phyloP scores from a whole-genome alignment of 2,797 vertebrate genomes.

The Sciurus carolinensis region DNA sequence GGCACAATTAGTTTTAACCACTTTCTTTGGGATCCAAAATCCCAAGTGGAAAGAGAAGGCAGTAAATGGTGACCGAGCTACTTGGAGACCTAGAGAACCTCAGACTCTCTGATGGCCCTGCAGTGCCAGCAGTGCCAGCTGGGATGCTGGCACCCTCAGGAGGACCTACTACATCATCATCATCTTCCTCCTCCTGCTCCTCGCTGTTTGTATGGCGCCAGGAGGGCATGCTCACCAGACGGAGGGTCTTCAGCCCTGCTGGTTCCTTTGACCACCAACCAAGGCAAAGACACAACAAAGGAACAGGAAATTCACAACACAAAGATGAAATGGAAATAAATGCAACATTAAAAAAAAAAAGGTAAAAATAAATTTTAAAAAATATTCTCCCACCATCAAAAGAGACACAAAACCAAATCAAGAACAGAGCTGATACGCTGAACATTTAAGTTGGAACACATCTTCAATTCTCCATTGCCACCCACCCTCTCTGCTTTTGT shows the following conservation, averaged over 20 bases:
- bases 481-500: constrained; percentile 33
- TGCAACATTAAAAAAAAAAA: constrained; percentile 69
- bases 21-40: constrained; percentile 76
- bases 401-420: constrained; percentile 66
- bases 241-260: constrained; percentile 90
- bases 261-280: constrained; percentile 88
- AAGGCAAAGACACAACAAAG: constrained; percentile 82
- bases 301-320: constrained; percentile 80
- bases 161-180: constrained; percentile 91
- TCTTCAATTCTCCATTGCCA: constrained; percentile 23
- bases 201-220: constrained; percentile 90
- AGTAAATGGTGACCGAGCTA: constrained; percentile 59
- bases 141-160: background rate
- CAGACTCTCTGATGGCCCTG: constrained; percentile 81
- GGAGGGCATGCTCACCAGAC: constrained; percentile 89
- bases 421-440: background rate
- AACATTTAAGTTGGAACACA: constrained; percentile 31
- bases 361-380: constrained; percentile 23
- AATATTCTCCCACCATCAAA: constrained; percentile 7
- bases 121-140: constrained; percentile 69
- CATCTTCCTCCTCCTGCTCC: constrained; percentile 91
- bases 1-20: constrained; percentile 77
- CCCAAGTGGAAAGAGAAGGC: constrained; percentile 61
- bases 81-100: constrained; percentile 73
- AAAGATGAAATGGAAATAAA: constrained; percentile 86